Evolutionary conservation across 2,888 invertebrate genomes (phyloP), one percentile per base, ranked within the genome.

Genomic region (Xestia sexstrigata): DNA sequence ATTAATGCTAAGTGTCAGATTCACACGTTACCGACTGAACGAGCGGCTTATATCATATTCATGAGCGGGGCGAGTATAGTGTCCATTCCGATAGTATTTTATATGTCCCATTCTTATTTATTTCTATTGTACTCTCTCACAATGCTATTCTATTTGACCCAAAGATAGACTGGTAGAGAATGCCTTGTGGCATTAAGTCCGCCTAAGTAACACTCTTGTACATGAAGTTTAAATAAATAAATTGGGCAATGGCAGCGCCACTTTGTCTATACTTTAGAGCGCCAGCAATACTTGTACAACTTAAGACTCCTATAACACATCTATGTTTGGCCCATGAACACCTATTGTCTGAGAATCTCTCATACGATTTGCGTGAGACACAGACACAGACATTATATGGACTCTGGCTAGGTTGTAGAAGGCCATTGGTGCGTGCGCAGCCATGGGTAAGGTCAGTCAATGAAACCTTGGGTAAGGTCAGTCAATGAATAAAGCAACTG

Each of bases 1-100:
- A 79, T 77, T 79, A 80, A 74, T 80, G 71, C 78, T 82, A 78
- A 71, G 70, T 77, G 76, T 80, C 85, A 85, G 77, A 82, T 80
- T 82, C 80, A 85, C 80, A 80, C 78, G 74, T 70, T 76, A 30
- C 58, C 58, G 66, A 67, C 65, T 69, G 76, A 83, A 76, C 68
- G 66, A 52, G 39, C 45, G 49, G 45, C 65, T 70, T 65, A 82
- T 84, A 74, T 58, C 47, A 70, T 77, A 84, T 86, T 86, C 83
- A 86, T 86, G 83, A 84, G 76, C 65, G 35, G 55, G 74, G 62
- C 76, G 73, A 58, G 42, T 35, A 47, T 42, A 71, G 67, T 55
- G 76, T 45, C 79, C 73, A 45, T 70, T 74, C 15, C 68, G 35
- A 80, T 73, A 35, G 30, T 39, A 26, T 72, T 78, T 60, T 58